Percentiles rank a stretch among this genome's conserved stretches.
These are phyloP conservation scores for Coracias cyanogaster DNA, from an alignment of 2,797 vertebrate species.

Conservation along the genomic window DNA sequence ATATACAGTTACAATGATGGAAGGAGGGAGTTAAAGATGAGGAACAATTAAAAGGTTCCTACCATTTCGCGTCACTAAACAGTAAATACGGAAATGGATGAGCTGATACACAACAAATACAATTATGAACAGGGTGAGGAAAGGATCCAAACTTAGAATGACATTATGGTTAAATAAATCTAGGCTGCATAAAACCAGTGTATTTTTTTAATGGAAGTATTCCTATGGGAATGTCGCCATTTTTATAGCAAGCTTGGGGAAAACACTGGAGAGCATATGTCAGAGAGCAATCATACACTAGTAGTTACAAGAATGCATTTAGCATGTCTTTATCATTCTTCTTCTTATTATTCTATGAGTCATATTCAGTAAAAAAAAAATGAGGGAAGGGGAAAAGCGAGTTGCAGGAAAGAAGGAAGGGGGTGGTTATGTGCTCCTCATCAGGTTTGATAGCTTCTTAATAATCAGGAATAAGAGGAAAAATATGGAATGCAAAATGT, in stretches of 20 bases:
- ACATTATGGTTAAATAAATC: background rate
- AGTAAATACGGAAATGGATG: background rate
- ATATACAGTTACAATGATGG: accelerated
- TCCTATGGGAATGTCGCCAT: background rate
- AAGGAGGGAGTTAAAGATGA: background rate
- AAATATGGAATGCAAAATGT: background rate
- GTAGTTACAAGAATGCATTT: background rate
- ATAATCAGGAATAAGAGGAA: background rate
- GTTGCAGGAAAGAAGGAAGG: background rate
- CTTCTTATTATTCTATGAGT: background rate
- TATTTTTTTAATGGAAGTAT: background rate
- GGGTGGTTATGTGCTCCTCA: background rate
- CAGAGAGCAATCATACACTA: background rate
- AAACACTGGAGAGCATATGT: background rate
- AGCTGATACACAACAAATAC: background rate
- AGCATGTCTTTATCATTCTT: background rate
- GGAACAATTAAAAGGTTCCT: background rate
- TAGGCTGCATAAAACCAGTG: background rate
- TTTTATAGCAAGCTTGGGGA: background rate
- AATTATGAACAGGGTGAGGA: background rate
- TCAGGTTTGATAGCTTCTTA: background rate
- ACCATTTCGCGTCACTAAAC: background rate
- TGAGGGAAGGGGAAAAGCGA: background rate
- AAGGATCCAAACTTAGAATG: background rate
- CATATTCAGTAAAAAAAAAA: background rate